These are phyloP conservation scores for Apogon talboti DNA, from an alignment of 2,797 vertebrate species.

Conservation along the genomic window DNA sequence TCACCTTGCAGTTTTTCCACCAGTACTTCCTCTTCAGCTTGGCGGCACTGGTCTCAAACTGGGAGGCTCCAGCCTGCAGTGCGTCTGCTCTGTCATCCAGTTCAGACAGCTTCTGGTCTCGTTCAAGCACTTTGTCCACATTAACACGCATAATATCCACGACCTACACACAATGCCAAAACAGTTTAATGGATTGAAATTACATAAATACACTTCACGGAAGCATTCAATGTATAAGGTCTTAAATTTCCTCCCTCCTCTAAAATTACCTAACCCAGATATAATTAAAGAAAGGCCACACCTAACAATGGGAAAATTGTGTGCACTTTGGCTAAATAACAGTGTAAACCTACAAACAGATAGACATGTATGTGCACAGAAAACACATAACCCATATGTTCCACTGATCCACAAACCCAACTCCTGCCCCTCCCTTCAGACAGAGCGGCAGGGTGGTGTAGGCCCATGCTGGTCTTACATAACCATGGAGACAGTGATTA, in stretches of 20 bases:
- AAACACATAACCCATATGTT: slow-evolving; percentile 65
- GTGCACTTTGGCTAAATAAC: slow-evolving; percentile 1
- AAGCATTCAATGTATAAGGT: neutral
- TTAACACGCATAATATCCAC: slow-evolving; percentile 94
- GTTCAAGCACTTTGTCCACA: slow-evolving; percentile 91
- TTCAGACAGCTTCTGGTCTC: slow-evolving; percentile 90
- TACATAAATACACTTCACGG: neutral
- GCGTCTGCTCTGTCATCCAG: slow-evolving; percentile 91
- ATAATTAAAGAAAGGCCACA: neutral
- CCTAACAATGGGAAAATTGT: neutral
- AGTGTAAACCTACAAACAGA: slow-evolving; percentile 3
- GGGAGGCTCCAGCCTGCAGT: slow-evolving; percentile 91
- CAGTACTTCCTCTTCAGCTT: slow-evolving; percentile 94
- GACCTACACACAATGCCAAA: slow-evolving; percentile 75
- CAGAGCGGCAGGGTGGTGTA: slow-evolving; percentile 46
- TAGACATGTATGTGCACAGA: neutral
- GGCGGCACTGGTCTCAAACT: slow-evolving; percentile 92
- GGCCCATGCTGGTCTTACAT: slow-evolving; percentile 74
- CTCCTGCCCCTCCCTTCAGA: slow-evolving; percentile 51
- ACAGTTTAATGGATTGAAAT: slow-evolving; percentile 6
- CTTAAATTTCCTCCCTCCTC: slow-evolving; percentile 2
- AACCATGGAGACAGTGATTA: slow-evolving; percentile 72
- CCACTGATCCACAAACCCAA: slow-evolving; percentile 78
- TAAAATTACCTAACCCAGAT: slow-evolving; percentile 13
- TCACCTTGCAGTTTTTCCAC: slow-evolving; percentile 91